Percentiles rank a stretch among this genome's conserved stretches.
phyloP scores from a whole-genome alignment of 2,113 vertebrate genomes.

The Microtus richardsoni region DNA sequence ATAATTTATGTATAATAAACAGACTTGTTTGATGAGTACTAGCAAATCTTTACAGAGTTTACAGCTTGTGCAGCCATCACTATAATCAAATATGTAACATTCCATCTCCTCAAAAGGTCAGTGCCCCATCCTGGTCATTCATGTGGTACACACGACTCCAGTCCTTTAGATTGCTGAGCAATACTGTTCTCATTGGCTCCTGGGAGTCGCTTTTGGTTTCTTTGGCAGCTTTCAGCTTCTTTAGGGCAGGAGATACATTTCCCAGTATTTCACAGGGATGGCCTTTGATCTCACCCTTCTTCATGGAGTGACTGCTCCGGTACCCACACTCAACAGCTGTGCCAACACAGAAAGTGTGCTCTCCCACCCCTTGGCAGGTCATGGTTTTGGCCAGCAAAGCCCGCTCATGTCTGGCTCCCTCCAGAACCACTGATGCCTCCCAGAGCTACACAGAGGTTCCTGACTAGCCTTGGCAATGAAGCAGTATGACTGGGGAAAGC shows the following conservation, averaged over 20 bases:
- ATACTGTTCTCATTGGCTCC: not conserved
- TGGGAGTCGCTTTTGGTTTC: not conserved
- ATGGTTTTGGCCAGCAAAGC: not conserved
- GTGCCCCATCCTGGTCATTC: too few species aligned
- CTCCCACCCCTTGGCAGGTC: not conserved
- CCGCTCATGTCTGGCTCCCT: not conserved
- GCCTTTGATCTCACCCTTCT: not conserved
- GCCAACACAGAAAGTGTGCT: not conserved
- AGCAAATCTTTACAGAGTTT: not conserved
- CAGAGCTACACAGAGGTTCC: not conserved
- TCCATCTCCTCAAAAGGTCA: not conserved
- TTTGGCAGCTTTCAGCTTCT: not conserved
- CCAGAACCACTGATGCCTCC: not conserved
- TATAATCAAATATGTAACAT: not conserved
- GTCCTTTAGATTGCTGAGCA: not conserved
- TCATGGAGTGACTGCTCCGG: not conserved
- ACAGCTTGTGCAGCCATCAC: not conserved
- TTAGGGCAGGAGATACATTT: too few species aligned
- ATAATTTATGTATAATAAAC: not conserved
- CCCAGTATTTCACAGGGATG: not conserved
- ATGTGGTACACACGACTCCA: fast-evolving
- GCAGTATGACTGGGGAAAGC: fast-evolving
- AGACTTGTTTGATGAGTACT: not conserved
- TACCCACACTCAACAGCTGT: not conserved
- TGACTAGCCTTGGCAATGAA: fast-evolving